A percentile compares a stretch with the other conserved stretches of the same genome.
phyloP scores from a whole-genome alignment of 2,888 invertebrate genomes.

The Eumacrocentrus americanus region DNA sequence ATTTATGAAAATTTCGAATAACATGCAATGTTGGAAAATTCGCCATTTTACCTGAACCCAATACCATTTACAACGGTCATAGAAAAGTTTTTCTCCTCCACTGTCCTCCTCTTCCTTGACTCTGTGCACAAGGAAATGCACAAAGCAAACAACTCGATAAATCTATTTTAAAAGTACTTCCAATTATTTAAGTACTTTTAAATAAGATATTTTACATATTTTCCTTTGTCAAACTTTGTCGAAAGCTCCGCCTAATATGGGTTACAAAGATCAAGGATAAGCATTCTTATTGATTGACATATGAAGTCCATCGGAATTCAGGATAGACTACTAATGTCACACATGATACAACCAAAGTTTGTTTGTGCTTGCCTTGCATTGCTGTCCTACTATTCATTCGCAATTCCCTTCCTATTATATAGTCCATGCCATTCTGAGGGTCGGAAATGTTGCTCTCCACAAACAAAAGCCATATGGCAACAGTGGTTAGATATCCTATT shows the following conservation, averaged over 20 bases:
- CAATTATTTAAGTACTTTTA: not conserved
- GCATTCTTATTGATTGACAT: no score
- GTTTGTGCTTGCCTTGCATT: no score
- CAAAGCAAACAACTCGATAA: not conserved
- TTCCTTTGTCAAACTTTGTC: not conserved
- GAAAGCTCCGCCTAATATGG: no score
- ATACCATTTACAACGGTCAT: not conserved
- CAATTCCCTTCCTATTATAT: not conserved
- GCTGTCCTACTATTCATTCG: not conserved
- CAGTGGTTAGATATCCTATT: conserved; percentile 4
- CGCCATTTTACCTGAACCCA: conserved; percentile 4
- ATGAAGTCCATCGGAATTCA: no score
- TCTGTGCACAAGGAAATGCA: not conserved
- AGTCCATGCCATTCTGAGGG: not conserved
- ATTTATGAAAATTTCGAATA: no score
- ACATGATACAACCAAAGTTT: no score
- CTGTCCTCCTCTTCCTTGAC: no score
- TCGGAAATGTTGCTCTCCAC: conserved; percentile 10
- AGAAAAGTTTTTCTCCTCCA: no score
- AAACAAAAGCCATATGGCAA: not conserved
- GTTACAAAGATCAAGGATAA: no score
- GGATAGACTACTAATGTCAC: no score
- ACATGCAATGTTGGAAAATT: not conserved
- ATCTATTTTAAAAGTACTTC: not conserved
- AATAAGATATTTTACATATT: not conserved